These are phyloP conservation scores for Tipula vernalis DNA, from an alignment of 2,888 invertebrate species.

Conservation along the genomic window DNA sequence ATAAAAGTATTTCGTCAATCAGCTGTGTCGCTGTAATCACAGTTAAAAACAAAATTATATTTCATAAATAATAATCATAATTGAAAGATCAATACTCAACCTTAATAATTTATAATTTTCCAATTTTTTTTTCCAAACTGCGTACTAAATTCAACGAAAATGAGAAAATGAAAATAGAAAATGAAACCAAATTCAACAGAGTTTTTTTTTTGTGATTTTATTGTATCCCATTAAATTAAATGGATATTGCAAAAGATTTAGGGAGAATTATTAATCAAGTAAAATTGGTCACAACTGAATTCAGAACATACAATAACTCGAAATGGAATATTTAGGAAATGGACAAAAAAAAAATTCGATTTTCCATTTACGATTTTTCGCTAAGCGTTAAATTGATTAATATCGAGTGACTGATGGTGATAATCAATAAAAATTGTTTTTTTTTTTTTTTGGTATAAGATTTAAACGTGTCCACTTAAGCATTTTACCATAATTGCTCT, in stretches of 20 bases:
- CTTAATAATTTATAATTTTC: background rate
- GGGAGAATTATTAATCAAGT: background rate
- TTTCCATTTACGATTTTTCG: background rate
- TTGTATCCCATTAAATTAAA: background rate
- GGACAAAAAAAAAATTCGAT: background rate
- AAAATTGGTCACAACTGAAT: conserved; percentile 4
- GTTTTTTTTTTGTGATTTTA: background rate
- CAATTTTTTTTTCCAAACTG: background rate
- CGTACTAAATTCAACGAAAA: background rate
- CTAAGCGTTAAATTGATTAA: background rate
- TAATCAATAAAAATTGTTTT: background rate
- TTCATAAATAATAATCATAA: background rate
- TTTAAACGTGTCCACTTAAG: background rate
- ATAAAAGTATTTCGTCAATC: too few relatives aligned
- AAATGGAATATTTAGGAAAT: background rate
- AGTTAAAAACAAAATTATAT: background rate
- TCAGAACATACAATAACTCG: background rate
- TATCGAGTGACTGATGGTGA: background rate
- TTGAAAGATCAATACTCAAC: background rate
- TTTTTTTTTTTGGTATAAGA: background rate
- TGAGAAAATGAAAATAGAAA: background rate
- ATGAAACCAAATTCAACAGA: background rate
- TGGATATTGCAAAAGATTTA: background rate
- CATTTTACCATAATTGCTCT: background rate
- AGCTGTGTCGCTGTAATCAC: too few relatives aligned